These are phyloP conservation scores for Macrosiphum euphorbiae DNA, from an alignment of 2,888 invertebrate species.

Conservation along the genomic window DNA sequence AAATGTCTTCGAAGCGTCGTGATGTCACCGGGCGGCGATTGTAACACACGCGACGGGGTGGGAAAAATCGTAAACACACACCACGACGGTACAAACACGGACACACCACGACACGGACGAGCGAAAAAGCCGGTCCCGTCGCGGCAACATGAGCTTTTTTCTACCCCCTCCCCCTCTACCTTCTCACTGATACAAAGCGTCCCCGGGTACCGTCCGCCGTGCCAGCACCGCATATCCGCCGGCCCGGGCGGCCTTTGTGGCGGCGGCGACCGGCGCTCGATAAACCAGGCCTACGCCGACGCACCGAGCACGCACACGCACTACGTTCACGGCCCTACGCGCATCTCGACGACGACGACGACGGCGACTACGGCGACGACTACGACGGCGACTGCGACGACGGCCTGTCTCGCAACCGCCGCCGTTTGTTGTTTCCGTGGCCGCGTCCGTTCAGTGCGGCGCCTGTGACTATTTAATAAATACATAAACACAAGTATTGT, in stretches of 20 bases:
- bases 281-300: slow-evolving; percentile 62
- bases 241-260: background rate
- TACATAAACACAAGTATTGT: background rate
- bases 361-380: slow-evolving; percentile 37
- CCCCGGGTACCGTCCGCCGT: background rate
- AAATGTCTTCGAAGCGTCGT: background rate
- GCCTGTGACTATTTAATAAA: background rate
- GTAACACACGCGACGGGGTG: background rate
- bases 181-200: no score
- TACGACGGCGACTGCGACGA: slow-evolving; percentile 45
- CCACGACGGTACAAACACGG: background rate
- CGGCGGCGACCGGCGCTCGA: slow-evolving; percentile 50
- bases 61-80: background rate
- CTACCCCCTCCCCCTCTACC: background rate
- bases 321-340: slow-evolving; percentile 45
- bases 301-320: slow-evolving; percentile 60
- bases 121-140: slow-evolving; percentile 1
- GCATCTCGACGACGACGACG: slow-evolving; percentile 53
- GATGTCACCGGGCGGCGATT: background rate
- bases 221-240: background rate
- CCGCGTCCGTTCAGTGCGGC: background rate
- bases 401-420: slow-evolving; percentile 32
- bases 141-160: background rate
- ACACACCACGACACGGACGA: background rate
- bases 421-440: slow-evolving; percentile 30